Evolutionary conservation across 1,140 invertebrate species (phyloP).

Genomic region (Belonocnema kinseyi): DNA sequence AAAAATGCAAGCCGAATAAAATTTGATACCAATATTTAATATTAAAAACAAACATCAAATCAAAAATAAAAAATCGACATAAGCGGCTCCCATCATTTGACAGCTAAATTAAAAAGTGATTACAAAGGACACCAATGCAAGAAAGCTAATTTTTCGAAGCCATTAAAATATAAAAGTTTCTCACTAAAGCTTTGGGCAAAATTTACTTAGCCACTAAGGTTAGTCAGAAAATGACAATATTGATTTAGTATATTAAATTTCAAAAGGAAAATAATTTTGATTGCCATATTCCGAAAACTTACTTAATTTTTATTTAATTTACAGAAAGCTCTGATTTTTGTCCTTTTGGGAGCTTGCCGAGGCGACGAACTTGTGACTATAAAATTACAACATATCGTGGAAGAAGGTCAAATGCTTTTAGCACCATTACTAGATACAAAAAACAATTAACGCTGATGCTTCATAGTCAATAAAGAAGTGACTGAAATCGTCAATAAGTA

Average conservation of each 20-base stretch:
- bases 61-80: not conserved
- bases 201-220: too few relatives aligned
- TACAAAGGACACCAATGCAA: not conserved
- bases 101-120: not conserved
- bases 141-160: not conserved
- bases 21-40: not conserved
- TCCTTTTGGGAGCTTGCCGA: too few relatives aligned
- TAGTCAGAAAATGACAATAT: too few relatives aligned
- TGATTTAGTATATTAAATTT: too few relatives aligned
- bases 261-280: too few relatives aligned
- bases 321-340: not conserved
- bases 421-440: not conserved
- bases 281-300: too few relatives aligned
- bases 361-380: too few relatives aligned
- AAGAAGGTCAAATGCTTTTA: not conserved
- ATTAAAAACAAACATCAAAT: not conserved
- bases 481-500: not conserved
- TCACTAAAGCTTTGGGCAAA: too few relatives aligned
- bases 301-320: not conserved
- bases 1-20: not conserved
- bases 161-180: too few relatives aligned
- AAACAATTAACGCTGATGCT: not conserved
- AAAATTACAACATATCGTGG: not conserved
- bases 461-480: not conserved
- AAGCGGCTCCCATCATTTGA: not conserved